These are phyloP conservation scores for Girardinus metallicus DNA, from an alignment of 2,797 vertebrate genomes.

Conservation along the genomic window DNA sequence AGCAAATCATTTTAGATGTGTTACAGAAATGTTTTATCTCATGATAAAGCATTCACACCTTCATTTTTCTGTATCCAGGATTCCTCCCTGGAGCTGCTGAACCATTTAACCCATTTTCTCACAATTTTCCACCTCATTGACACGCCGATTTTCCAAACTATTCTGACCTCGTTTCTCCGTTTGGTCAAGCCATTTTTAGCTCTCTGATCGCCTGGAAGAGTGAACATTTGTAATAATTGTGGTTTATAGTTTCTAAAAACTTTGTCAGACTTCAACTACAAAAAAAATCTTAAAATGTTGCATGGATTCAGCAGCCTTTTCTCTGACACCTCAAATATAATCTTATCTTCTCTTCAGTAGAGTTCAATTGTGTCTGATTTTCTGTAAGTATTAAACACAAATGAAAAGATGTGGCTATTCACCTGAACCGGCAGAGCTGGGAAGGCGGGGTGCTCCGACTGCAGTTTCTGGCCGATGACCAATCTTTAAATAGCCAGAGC, in stretches of 20 bases:
- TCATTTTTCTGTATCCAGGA: conserved; percentile 62
- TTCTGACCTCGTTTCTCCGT: conserved; percentile 75
- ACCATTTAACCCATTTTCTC: conserved; percentile 73
- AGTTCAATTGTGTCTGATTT: neutral
- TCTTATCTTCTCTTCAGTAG: neutral
- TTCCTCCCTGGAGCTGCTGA: conserved; percentile 44
- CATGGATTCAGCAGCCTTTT: no score
- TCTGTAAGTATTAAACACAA: neutral
- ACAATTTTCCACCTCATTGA: conserved; percentile 56
- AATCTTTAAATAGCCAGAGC: no score
- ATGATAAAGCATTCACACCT: conserved; percentile 57
- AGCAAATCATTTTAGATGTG: conserved; percentile 34
- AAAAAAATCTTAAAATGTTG: no score
- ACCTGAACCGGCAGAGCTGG: neutral
- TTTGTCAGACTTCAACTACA: no score
- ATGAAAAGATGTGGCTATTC: neutral
- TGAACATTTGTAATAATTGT: neutral
- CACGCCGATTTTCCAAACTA: conserved; percentile 65
- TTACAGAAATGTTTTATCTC: conserved; percentile 32
- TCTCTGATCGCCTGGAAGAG: conserved; percentile 48
- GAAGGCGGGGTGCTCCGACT: neutral
- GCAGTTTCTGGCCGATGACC: no score
- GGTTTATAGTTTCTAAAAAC: neutral
- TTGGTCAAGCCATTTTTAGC: conserved; percentile 59
- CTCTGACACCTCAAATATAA: no score